Conservation (phyloP, 1,140 invertebrate species). For the Cydia pomonella region DNA sequence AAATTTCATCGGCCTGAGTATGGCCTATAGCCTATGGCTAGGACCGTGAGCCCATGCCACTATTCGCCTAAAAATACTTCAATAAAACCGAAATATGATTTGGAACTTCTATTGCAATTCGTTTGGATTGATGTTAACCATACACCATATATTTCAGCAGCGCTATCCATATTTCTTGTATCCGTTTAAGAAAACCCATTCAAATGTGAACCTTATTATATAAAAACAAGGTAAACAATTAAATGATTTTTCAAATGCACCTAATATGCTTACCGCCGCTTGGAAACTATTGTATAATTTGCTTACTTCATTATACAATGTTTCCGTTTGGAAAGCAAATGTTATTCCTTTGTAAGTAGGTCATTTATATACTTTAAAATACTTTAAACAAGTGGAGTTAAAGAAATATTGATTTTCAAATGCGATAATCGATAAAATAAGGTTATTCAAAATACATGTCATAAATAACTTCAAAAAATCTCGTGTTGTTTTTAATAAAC, state of each 20-base stretch:
- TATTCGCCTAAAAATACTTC: background rate
- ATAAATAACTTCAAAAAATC: background rate
- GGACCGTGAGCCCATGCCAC: too few species aligned
- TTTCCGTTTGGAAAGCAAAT: background rate
- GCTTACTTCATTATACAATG: background rate
- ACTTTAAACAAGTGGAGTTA: too few species aligned
- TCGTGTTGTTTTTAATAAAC: background rate
- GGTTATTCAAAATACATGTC: background rate
- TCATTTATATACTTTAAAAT: too few species aligned
- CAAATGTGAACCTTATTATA: background rate
- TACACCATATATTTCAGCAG: background rate
- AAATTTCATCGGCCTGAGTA: too few species aligned
- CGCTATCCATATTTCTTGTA: background rate
- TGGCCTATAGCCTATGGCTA: too few species aligned
- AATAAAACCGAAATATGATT: background rate
- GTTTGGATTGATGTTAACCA: background rate
- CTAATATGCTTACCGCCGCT: background rate
- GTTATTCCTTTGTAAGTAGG: background rate
- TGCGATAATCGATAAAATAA: background rate
- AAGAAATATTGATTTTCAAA: too few species aligned
- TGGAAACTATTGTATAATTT: conserved; percentile 3
- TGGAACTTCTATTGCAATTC: background rate
- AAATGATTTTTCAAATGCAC: background rate
- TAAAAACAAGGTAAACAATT: background rate
- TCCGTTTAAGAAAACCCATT: background rate